Conservation (phyloP, 2,888 invertebrate species). For the Mantis religiosa region DNA sequence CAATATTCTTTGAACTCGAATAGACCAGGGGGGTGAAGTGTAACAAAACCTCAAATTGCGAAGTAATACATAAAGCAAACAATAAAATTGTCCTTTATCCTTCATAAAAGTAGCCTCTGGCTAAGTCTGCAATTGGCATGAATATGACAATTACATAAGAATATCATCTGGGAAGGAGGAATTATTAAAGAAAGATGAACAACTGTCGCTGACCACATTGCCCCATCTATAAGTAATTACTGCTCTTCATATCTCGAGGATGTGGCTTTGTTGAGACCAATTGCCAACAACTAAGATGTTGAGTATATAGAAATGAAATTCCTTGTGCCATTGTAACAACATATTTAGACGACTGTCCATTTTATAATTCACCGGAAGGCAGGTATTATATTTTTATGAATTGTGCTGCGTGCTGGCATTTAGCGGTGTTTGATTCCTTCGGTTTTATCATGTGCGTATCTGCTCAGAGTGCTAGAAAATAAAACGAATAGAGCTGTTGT, state of each 20-base stretch:
- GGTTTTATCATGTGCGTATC: too few species aligned
- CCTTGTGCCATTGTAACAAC: background rate
- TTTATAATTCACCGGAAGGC: background rate
- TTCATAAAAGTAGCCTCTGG: background rate
- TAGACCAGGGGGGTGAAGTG: too few species aligned
- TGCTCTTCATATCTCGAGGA: background rate
- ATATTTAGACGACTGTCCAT: background rate
- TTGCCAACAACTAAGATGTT: background rate
- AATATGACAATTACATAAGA: background rate
- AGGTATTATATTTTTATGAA: background rate
- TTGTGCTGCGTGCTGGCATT: background rate
- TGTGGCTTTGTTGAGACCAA: background rate
- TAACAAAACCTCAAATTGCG: background rate
- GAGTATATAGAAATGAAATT: background rate
- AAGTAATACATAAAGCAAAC: background rate
- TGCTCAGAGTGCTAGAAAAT: too few species aligned
- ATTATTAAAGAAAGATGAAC: background rate
- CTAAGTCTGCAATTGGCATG: background rate
- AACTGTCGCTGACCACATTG: background rate
- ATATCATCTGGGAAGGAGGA: background rate
- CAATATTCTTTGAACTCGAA: too few species aligned
- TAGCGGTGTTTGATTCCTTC: too few species aligned
- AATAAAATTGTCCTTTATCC: background rate
- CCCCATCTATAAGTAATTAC: background rate
- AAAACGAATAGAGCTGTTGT: too few species aligned